Base-by-base conservation (phyloP, 1,140 invertebrate genomes). In the Pygmarrhopalites habei region DNA sequence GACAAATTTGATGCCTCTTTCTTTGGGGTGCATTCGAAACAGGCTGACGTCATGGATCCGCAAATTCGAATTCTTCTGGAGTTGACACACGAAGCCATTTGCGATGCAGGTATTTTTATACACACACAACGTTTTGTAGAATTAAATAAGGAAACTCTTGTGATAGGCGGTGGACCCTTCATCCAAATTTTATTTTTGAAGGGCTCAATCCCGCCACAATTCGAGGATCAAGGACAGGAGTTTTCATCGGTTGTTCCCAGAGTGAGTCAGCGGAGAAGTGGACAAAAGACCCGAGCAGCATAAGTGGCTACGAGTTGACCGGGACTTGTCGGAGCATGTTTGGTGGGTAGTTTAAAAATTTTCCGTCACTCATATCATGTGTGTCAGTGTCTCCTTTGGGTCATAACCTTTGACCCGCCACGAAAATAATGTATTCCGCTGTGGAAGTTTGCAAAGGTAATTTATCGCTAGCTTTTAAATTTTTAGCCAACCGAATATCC, bases 321-420 rank as follows among this genome's bases (percentile, higher is more conserved):
- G 85, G 85, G 19, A 84, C 84, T 73, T 79, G 80, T 10, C 75
- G 81, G 51, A 81, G 81, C 21, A 85, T 86, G 83, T 80, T 85
- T 77, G n/a, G n/a, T n/a, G n/a, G n/a, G n/a, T n/a, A n/a, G n/a
- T n/a, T n/a, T n/a, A n/a, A n/a, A n/a, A n/a, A n/a, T n/a, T n/a
- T n/a, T n/a, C n/a, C n/a, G n/a, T n/a, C n/a, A n/a, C n/a, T n/a
- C n/a, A n/a, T n/a, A n/a, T n/a, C n/a, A n/a, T n/a, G n/a, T n/a
- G n/a, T n/a, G n/a, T n/a, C n/a, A n/a, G n/a, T n/a, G n/a, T n/a
- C n/a, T n/a, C n/a, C n/a, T n/a, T n/a, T n/a, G n/a, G n/a, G n/a
- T n/a, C n/a, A n/a, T n/a, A n/a, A n/a, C n/a, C n/a, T n/a, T n/a
- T n/a, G n/a, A n/a, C n/a, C n/a, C n/a, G n/a, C n/a, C n/a, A n/a